A percentile compares a stretch with the other conserved stretches of the same genome.
Conservation (phyloP, 2,888 invertebrate species). For the Pristionchus maxplancki region DNA sequence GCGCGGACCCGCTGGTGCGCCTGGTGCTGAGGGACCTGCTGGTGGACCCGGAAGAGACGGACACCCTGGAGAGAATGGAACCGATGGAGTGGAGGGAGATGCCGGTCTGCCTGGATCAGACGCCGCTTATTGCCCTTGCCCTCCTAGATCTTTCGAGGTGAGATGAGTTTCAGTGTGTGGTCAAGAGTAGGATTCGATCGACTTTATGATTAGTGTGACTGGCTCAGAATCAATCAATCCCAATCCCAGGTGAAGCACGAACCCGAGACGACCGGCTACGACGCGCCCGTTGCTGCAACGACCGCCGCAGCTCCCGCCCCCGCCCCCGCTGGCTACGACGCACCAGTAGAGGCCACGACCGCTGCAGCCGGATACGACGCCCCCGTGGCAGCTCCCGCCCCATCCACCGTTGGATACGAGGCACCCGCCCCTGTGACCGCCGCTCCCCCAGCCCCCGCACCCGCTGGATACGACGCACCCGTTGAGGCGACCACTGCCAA, state of each 20-base stretch:
- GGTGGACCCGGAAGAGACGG: constrained; percentile 67
- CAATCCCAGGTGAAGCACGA: neutral
- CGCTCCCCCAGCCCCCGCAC: constrained; percentile 3
- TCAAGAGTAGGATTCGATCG: neutral
- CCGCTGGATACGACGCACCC: constrained; percentile 22
- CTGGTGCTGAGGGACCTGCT: constrained; percentile 64
- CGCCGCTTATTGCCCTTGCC: constrained; percentile 53
- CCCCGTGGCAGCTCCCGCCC: neutral
- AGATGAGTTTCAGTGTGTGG: neutral
- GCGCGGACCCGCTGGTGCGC: constrained; percentile 62
- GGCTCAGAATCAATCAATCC: neutral
- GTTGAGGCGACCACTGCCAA: constrained; percentile 21
- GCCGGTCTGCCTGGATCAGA: constrained; percentile 58
- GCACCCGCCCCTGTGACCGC: neutral
- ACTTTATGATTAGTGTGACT: neutral
- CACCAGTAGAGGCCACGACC: neutral
- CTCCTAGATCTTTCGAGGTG: constrained; percentile 40
- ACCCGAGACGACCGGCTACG: constrained; percentile 35
- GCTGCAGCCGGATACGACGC: constrained; percentile 36
- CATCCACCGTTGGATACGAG: constrained; percentile 3
- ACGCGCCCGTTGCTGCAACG: neutral
- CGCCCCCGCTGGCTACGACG: neutral
- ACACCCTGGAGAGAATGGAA: constrained; percentile 65
- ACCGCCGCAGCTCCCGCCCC: neutral
- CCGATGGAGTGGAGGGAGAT: constrained; percentile 60